A percentile compares a stretch with the other conserved stretches of the same genome.
These are phyloP conservation scores for Montipora efflorescens DNA, from an alignment of 64 coral and sea anemone genomes.

Conservation along the genomic window DNA sequence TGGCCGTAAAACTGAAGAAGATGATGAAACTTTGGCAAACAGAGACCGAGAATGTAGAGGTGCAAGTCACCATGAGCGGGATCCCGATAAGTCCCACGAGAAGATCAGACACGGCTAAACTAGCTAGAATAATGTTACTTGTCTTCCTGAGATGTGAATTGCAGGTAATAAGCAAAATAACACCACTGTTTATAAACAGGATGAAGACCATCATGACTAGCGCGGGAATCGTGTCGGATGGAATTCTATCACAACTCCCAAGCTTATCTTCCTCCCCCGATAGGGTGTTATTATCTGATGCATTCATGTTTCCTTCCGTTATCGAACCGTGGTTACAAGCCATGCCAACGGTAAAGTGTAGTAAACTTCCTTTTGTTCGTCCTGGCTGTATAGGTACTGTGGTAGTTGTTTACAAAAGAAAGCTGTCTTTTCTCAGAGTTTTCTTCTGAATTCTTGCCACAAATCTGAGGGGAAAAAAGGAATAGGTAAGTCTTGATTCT, in stretches of 20 bases:
- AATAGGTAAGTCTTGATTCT: too few relatives aligned
- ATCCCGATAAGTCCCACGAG: conserved; percentile 35
- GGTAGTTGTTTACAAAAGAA: too few relatives aligned
- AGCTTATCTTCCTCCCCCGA: not conserved
- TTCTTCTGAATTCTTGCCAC: too few relatives aligned
- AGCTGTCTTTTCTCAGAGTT: too few relatives aligned
- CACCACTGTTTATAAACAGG: conserved; percentile 16
- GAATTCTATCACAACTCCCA: not conserved
- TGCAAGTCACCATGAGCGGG: conserved; percentile 46
- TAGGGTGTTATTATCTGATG: not conserved
- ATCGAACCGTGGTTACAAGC: too few relatives aligned
- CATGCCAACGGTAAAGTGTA: too few relatives aligned
- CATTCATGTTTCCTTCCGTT: not conserved
- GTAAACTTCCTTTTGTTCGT: too few relatives aligned
- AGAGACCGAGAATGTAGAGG: not conserved
- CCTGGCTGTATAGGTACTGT: too few relatives aligned
- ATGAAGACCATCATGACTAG: conserved; percentile 31
- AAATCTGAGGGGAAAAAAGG: too few relatives aligned
- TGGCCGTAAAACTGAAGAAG: conserved; percentile 47
- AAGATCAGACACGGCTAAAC: conserved; percentile 53
- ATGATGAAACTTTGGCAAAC: conserved; percentile 27
- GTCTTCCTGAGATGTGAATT: conserved; percentile 16
- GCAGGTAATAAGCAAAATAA: conserved; percentile 24
- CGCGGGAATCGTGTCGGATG: conserved; percentile 1
- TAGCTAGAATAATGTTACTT: conserved; percentile 54